Base-by-base conservation (phyloP, 2,888 invertebrate genomes). In the Folsomia manolachei region DNA sequence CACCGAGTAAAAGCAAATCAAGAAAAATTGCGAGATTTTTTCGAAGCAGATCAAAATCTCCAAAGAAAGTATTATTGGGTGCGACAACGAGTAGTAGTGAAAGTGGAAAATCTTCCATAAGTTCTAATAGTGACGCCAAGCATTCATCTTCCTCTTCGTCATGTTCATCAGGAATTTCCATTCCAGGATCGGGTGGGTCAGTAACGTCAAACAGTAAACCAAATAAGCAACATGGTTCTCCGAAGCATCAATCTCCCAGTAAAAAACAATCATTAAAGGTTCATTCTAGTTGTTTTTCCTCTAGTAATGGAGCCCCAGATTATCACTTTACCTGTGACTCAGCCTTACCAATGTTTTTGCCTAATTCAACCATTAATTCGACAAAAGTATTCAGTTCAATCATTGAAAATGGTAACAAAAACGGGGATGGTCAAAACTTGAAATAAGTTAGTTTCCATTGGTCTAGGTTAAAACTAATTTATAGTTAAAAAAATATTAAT, bases 251-350 rank as follows among this genome's bases (percentile, higher is more conserved):
- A 69, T 75, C 76, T 63, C 73, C 71, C 27, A 73, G 71, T 53
- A 77, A 77, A 71, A 77, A 77, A 39, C 70, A 71, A 64, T 66
- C 71, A 1, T 63, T 74, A 1, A 75, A 75, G 23, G 70, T 72
- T 62, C 74, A 73, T 51, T 72, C 71, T 21, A 71, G 71, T 53
- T 71, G 71, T 53, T 68, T 70, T 1, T 67, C 74, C n/a, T 63
- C 71, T 14, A 65, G 73, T 14, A 70, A 66, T 23, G 24, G 7
- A 7, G 14, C 71, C n/a, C 53, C 74, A 14, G 80, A 81, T 73
- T 81, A 81, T 81, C 80, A 81, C 75, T 81, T 79, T 69, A 77
- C 78, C 76, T 81, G 79, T 78, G 80, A 81, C 77, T 79, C 79
- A 61, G 77, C 72, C 51, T 70, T 77, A 19, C 80, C 80, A 60